phyloP scores from a whole-genome alignment of 1,140 invertebrate species.

The Psix sp. region DNA sequence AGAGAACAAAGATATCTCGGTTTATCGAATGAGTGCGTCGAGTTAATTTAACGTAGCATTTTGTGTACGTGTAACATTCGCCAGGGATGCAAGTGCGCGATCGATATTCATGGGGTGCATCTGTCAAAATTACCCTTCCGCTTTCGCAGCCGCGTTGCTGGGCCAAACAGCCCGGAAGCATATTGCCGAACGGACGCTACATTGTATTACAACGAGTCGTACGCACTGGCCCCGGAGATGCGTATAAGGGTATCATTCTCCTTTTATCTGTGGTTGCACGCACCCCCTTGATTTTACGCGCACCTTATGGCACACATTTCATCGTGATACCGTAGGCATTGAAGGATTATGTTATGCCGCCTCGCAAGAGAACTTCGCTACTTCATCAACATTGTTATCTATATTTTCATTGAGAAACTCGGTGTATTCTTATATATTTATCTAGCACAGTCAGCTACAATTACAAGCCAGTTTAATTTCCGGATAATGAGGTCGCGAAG shows the following conservation, averaged over 20 bases:
- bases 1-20: neutral
- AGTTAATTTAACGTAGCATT: constrained; percentile 12
- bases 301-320: constrained; percentile 44
- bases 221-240: constrained; percentile 43
- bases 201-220: constrained; percentile 62
- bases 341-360: constrained; percentile 13
- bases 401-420: constrained; percentile 13
- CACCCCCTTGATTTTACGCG: constrained; percentile 29
- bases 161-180: constrained; percentile 63
- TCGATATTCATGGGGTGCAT: constrained; percentile 70
- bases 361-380: neutral
- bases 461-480: constrained; percentile 29
- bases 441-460: constrained; percentile 18
- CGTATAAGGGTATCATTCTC: constrained; percentile 22
- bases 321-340: constrained; percentile 7
- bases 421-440: too few species aligned
- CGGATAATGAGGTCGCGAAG: constrained; percentile 36
- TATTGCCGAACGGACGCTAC: constrained; percentile 65
- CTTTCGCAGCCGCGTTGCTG: constrained; percentile 38
- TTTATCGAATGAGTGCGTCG: neutral
- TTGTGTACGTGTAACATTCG: constrained; percentile 41
- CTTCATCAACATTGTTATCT: constrained; percentile 21
- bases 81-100: constrained; percentile 54
- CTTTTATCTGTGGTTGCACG: constrained; percentile 42
- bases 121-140: constrained; percentile 72